Percentiles rank a stretch among this genome's conserved stretches.
Evolutionary conservation across 2,797 vertebrate genomes (phyloP).

Genomic region (Sebastes kiyomatsui): DNA sequence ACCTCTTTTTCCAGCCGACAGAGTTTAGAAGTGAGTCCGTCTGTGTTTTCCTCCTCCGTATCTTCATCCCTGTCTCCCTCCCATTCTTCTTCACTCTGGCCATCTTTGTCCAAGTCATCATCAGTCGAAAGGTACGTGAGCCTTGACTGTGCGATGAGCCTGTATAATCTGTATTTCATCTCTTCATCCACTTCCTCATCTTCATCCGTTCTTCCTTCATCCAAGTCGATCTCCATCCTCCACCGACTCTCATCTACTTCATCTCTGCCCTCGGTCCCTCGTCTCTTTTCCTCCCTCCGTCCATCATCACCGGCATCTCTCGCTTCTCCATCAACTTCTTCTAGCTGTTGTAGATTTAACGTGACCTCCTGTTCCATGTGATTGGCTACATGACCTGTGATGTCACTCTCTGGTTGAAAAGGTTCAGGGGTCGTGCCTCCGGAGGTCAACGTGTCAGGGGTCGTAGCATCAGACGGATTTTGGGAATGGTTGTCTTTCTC

Average conservation of each 20-base stretch:
- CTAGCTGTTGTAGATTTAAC: constrained; percentile 27
- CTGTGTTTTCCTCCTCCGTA: constrained; percentile 11
- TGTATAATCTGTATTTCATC: constrained; percentile 48
- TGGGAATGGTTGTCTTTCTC: constrained; percentile 25
- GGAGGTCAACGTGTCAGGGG: constrained; percentile 71
- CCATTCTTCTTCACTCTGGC: constrained; percentile 41
- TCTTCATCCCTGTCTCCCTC: constrained; percentile 16
- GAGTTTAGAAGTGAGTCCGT: constrained; percentile 54
- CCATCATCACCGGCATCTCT: not conserved
- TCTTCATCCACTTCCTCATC: constrained; percentile 25
- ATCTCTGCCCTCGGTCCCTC: not conserved
- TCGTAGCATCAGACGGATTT: constrained; percentile 48
- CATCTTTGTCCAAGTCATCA: constrained; percentile 49
- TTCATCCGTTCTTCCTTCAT: constrained; percentile 24
- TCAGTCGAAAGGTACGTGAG: constrained; percentile 63
- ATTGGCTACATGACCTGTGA: constrained; percentile 12
- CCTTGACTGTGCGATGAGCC: constrained; percentile 63
- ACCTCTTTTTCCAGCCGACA: constrained; percentile 60
- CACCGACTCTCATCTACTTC: constrained; percentile 14
- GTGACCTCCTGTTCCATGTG: constrained; percentile 43
- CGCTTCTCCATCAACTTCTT: not conserved
- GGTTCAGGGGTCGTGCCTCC: constrained; percentile 63
- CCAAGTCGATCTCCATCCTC: constrained; percentile 32
- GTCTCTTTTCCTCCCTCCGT: not conserved
- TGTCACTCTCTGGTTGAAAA: constrained; percentile 6